Evolutionary conservation across 2,888 invertebrate genomes (phyloP), one percentile per base, ranked within the genome.

Genomic region (Lapara coniferarum): DNA sequence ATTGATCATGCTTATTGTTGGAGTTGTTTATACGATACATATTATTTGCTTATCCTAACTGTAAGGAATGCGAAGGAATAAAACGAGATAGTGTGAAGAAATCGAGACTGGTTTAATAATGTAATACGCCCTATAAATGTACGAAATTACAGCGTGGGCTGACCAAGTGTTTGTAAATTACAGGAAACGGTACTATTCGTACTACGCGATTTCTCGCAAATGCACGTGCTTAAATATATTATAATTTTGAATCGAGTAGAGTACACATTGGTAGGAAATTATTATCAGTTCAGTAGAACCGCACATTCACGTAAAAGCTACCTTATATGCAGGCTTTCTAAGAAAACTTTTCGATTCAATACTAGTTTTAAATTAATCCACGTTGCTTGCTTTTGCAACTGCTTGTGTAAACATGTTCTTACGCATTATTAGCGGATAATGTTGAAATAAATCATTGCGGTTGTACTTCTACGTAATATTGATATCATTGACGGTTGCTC

Each of bases 341-440:
- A 46, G 46, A 63, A 59, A 63, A 49, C 19, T 46, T 49, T 49
- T 63, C 44, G 49, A 46, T 63, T 19, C 19, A 49, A 16, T 63
- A 63, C 46, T 46, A 63, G 59, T 19, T 46, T 7, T 69, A 63
- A 69, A 63, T 68, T 59, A 63, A 69, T 63, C 44, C 53, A 16
- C 44, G 46, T 69, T 69, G 63, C 63, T 63, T 69, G 68, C 14
- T 46, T 10, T 59, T 68, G 59, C 14, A 59, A 44, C 13, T 46
- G 7, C 63, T 52, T 63, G 46, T 49, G 49, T 49, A 49, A 63
- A 63, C 49, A 63, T 19, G 63, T 63, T 19, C 63, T 19, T 46
- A 46, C 49, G 8, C 19, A 13, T 46, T 63, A 63, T 63, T 63
- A 59, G 49, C 49, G 63, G 49, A 49, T 63, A 49, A 63, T 19